These are phyloP conservation scores for Melipona beecheii DNA, from an alignment of 2,888 invertebrate genomes.

Conservation along the genomic window DNA sequence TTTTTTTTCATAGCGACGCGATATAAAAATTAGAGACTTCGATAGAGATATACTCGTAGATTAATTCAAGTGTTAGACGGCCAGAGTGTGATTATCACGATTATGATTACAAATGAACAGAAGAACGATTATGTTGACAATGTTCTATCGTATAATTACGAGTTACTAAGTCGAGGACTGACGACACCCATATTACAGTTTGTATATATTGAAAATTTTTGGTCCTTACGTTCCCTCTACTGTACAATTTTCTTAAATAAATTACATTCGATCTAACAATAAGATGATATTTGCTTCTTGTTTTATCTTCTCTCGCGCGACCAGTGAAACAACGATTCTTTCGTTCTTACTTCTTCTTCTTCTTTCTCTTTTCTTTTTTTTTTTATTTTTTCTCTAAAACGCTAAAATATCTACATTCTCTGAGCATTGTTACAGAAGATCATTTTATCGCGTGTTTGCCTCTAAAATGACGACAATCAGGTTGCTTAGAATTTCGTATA, in stretches of 20 bases:
- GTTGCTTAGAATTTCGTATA: background rate
- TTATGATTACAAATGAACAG: constrained; percentile 23
- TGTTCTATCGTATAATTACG: constrained; percentile 18
- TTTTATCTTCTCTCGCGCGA: background rate
- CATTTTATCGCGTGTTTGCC: background rate
- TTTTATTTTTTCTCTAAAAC: constrained; percentile 9
- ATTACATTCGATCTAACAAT: constrained; percentile 7
- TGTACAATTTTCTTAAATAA: constrained; percentile 38
- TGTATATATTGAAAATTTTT: constrained; percentile 52
- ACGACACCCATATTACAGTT: constrained; percentile 25
- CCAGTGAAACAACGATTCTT: constrained; percentile 12
- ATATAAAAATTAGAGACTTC: constrained; percentile 59
- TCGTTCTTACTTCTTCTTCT: background rate
- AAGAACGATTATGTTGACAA: constrained; percentile 16
- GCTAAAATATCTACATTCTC: constrained; percentile 37
- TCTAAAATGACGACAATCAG: constrained; percentile 17
- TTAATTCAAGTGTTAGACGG: constrained; percentile 17
- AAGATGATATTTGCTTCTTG: background rate
- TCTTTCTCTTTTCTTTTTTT: background rate
- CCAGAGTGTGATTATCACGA: background rate
- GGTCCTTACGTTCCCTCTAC: constrained; percentile 63
- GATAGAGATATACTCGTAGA: constrained; percentile 9
- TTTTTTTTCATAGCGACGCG: constrained; percentile 50
- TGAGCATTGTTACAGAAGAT: constrained; percentile 3
- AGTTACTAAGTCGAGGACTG: constrained; percentile 31